Evolutionary conservation across 2,888 invertebrate genomes (phyloP).

Genomic region (Mythimna loreyi): DNA sequence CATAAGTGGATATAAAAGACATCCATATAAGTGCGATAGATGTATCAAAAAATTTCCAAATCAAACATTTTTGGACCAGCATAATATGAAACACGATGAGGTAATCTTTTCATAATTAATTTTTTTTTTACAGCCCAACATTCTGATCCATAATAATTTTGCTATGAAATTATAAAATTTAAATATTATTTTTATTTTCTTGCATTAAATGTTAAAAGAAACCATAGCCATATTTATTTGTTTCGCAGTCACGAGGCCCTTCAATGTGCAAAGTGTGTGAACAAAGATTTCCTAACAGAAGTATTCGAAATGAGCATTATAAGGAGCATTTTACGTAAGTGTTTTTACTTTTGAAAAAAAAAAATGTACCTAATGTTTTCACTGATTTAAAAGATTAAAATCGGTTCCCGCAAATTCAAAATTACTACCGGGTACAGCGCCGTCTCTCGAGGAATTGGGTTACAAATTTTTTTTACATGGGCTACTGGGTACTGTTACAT

Average conservation of each 20-base stretch:
- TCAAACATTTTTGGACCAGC: conserved; percentile 29
- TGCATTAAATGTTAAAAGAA: not conserved
- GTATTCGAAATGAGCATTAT: conserved; percentile 24
- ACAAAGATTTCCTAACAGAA: conserved; percentile 21
- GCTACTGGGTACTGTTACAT: no score
- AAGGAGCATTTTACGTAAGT: conserved; percentile 38
- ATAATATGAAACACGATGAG: conserved; percentile 12
- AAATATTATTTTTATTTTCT: not conserved
- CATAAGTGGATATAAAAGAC: conserved; percentile 19
- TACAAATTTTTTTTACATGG: no score
- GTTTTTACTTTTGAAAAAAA: not conserved
- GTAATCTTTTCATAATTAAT: not conserved
- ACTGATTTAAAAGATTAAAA: not conserved
- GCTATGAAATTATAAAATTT: no score
- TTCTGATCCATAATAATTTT: no score
- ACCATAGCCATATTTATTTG: not conserved
- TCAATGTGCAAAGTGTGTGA: conserved; percentile 26
- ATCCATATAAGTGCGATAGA: conserved; percentile 11
- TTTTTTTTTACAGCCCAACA: no score
- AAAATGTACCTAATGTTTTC: not conserved
- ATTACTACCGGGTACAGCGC: no score
- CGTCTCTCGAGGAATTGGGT: no score
- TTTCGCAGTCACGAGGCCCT: conserved; percentile 24
- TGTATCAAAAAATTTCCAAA: conserved; percentile 19
- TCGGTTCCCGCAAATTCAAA: no score